Conservation (phyloP, 64 coral and sea anemone genomes). For the Dendronephthya gigantea region DNA sequence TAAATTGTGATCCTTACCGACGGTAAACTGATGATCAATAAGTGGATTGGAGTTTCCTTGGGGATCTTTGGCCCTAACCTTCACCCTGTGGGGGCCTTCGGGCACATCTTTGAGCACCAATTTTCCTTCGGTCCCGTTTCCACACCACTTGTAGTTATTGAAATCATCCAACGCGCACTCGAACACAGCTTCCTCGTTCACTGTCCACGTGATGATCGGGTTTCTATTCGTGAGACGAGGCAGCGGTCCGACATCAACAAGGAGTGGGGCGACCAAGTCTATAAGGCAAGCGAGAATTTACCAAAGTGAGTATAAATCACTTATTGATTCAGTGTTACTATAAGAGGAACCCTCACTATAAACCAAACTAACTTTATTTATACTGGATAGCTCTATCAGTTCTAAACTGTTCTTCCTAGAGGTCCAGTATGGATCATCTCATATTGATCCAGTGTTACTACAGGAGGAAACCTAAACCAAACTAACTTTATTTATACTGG, state of each 20-base stretch:
- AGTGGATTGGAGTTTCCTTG: background rate
- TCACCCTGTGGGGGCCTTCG: background rate
- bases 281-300: background rate
- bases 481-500: too few relatives aligned
- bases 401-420: too few relatives aligned
- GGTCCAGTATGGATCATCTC: too few relatives aligned
- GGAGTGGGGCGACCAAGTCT: conserved; percentile 5
- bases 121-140: background rate
- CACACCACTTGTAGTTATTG: background rate
- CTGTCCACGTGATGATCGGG: background rate
- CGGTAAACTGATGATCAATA: background rate
- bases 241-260: background rate
- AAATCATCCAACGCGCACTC: background rate
- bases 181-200: background rate
- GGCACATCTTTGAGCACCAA: background rate
- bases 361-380: too few relatives aligned
- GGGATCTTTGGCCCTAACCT: background rate
- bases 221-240: background rate
- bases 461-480: too few relatives aligned
- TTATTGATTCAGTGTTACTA: too few relatives aligned
- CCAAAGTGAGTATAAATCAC: background rate
- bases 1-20: background rate
- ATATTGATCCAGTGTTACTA: too few relatives aligned
- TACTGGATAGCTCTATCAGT: too few relatives aligned
- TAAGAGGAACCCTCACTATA: too few relatives aligned